Evolutionary conservation across 2,113 vertebrate species (phyloP), one percentile per base, ranked within the genome.

Genomic region (Melanocharis versteri): DNA sequence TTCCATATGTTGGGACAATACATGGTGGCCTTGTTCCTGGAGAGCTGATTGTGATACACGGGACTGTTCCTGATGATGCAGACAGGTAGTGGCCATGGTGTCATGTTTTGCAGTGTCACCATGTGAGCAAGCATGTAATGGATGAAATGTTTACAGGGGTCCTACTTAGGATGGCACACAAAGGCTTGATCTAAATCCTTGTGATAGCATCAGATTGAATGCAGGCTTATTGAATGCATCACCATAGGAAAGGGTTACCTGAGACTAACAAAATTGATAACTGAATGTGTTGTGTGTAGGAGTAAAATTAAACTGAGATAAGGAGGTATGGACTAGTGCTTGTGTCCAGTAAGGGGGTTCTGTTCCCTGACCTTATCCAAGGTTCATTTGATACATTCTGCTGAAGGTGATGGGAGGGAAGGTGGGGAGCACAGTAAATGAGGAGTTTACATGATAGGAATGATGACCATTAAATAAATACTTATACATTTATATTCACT

Each of bases 1-100:
- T 99, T 77, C 99, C 99, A 1, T 99, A 98, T 72, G 94, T 98
- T 10, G 98, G 98, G 58, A 99, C 99, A 14, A 98, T 99, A 93
- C 95, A 98, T 71, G 98, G 98, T 18, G 98, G 98, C 24, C 58
- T 99, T 94, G 72, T 91, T 58, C 98, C 98, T 30, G 99, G 99
- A 35, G 97, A 98, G 61, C 97, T 99, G 97, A 96, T 99, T 37
- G 96, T 99, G 5, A 97, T 99, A 23, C 98, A 98, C 61, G 99
- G 99, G 7, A 93, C 92, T 3, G 96, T 99, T 75, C 98, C 97
- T 15, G 73, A 96, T 44, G 97, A 97, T 37, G 96, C 98, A 2
- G 99, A 99, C 94, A 98, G 99, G 99, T 99, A 98, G 93, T 61
- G 28, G 15, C 71, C 91, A 6, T 7, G 5, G 5, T 69, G 60